These are phyloP conservation scores for Argyrosomus regius DNA, from an alignment of 2,797 vertebrate species.

Conservation along the genomic window DNA sequence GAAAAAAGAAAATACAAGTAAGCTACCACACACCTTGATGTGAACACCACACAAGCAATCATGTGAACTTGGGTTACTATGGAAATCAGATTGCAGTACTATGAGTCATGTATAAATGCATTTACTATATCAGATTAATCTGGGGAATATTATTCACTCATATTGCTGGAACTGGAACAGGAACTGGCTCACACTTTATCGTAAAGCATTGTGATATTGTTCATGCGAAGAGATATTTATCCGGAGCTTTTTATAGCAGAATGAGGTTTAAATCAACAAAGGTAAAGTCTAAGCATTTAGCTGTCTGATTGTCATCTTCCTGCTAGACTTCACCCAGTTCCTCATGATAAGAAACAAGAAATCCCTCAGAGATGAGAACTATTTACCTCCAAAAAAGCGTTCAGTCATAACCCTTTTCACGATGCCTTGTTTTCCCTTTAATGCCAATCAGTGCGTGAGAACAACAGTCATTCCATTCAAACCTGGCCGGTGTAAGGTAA, in stretches of 20 bases:
- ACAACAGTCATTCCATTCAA: slow-evolving; percentile 47
- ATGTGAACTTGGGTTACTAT: neutral
- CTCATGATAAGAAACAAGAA: slow-evolving; percentile 25
- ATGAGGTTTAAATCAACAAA: slow-evolving; percentile 4
- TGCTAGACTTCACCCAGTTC: slow-evolving; percentile 24
- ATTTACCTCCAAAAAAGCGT: slow-evolving; percentile 26
- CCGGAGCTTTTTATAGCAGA: slow-evolving; percentile 30
- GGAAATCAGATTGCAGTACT: slow-evolving; percentile 23
- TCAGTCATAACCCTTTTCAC: slow-evolving; percentile 17
- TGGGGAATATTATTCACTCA: slow-evolving; percentile 4
- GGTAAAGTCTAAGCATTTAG: neutral
- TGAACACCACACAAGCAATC: neutral
- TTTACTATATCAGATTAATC: neutral
- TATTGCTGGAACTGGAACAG: slow-evolving; percentile 4
- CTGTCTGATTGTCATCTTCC: slow-evolving; percentile 38
- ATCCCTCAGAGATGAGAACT: neutral
- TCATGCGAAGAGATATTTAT: slow-evolving; percentile 35
- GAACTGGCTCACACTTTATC: slow-evolving; percentile 12
- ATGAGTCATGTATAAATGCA: neutral
- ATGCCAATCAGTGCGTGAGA: slow-evolving; percentile 33
- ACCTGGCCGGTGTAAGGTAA: slow-evolving; percentile 39
- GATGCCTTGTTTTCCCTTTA: slow-evolving; percentile 36
- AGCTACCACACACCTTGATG: neutral
- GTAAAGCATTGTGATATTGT: slow-evolving; percentile 11
- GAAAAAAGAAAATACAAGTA: too few species aligned